These are phyloP conservation scores for Fragum fragum DNA, from an alignment of 2,888 invertebrate species.

Conservation along the genomic window DNA sequence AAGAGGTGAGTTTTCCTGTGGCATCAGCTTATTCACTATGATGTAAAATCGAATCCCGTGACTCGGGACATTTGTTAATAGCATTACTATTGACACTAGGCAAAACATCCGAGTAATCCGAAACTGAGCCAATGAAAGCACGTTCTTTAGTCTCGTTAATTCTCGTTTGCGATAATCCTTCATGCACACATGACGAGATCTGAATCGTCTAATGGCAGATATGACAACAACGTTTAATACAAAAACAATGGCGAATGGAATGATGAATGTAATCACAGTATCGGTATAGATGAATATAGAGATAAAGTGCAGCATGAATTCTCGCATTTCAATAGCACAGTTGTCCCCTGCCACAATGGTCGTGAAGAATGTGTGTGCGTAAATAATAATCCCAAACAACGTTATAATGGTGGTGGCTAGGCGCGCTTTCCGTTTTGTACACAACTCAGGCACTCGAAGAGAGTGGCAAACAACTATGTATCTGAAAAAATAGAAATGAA, in stretches of 20 bases:
- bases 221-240: conserved; percentile 71
- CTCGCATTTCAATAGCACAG: conserved; percentile 51
- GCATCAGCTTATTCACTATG: conserved; percentile 61
- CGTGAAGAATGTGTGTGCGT: conserved; percentile 77
- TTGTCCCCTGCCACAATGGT: conserved; percentile 53
- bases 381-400: conserved; percentile 67
- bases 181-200: conserved; percentile 35
- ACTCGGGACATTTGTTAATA: conserved; percentile 80
- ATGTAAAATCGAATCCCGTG: conserved; percentile 78
- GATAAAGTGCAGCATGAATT: conserved; percentile 61
- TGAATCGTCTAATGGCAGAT: conserved; percentile 40
- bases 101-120: conserved; percentile 77
- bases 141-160: conserved; percentile 30
- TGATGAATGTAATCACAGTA: conserved; percentile 72
- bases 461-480: conserved; percentile 94
- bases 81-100: conserved; percentile 77
- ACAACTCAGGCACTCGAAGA: conserved; percentile 87
- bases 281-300: conserved; percentile 75
- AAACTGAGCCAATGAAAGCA: conserved; percentile 72
- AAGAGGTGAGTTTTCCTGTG: conserved; percentile 25
- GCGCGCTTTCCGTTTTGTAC: conserved; percentile 72
- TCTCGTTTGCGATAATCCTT: conserved; percentile 27
- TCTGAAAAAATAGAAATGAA: conserved; percentile 87
- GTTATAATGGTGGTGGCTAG: conserved; percentile 64
- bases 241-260: conserved; percentile 74